These are phyloP conservation scores for Ferdinandea cuprea DNA, from an alignment of 2,888 invertebrate species.

Conservation along the genomic window DNA sequence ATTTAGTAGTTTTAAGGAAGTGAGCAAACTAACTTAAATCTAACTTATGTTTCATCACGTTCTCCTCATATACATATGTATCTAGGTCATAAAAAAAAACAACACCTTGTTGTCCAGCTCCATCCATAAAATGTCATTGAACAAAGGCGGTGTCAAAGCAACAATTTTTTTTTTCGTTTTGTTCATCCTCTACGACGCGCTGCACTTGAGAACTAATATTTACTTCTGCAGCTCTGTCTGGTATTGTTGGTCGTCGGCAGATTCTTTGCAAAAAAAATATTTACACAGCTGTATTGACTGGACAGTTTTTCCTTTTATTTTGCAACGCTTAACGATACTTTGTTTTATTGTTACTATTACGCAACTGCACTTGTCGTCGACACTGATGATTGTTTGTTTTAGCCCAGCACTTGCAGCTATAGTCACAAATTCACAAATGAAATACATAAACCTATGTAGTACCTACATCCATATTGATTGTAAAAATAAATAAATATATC, in stretches of 20 bases:
- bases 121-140: background rate
- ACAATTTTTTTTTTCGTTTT: constrained; percentile 18
- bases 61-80: background rate
- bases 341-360: constrained; percentile 41
- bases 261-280: constrained; percentile 41
- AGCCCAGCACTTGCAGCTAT: constrained; percentile 29
- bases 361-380: constrained; percentile 27
- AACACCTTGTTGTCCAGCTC: background rate
- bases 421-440: constrained; percentile 13
- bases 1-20: constrained; percentile 43
- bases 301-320: constrained; percentile 34
- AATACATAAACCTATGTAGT: background rate
- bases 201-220: constrained; percentile 29
- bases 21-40: constrained; percentile 18
- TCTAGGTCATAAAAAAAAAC: constrained; percentile 9
- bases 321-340: constrained; percentile 44
- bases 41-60: constrained; percentile 13
- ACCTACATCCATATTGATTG: background rate
- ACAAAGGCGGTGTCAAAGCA: constrained; percentile 14
- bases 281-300: constrained; percentile 58
- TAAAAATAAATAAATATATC: constrained; percentile 6
- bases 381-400: constrained; percentile 28
- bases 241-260: constrained; percentile 3
- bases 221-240: background rate
- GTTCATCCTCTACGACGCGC: constrained; percentile 18